phyloP scores from a whole-genome alignment of 2,797 vertebrate species.

The Molossus molossus region DNA sequence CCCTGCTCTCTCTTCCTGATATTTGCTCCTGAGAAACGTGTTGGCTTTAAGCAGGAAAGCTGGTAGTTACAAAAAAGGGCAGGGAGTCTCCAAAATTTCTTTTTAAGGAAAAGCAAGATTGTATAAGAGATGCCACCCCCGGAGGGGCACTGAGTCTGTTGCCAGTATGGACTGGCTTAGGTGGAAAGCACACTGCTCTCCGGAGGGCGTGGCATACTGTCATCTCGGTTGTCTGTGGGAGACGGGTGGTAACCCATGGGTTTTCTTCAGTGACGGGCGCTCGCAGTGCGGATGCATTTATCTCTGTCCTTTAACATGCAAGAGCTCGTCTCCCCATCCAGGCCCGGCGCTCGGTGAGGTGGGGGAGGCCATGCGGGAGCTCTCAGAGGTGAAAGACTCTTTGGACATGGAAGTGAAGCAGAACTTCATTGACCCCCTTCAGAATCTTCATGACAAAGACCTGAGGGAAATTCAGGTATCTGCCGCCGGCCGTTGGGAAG shows the following conservation, averaged over 20 bases:
- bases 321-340: slow-evolving; percentile 83
- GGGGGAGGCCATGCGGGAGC: slow-evolving; percentile 97
- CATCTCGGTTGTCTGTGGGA: background rate
- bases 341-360: slow-evolving; percentile 95
- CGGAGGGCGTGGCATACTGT: background rate
- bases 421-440: slow-evolving; percentile 98
- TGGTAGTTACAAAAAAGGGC: background rate
- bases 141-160: background rate
- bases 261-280: background rate
- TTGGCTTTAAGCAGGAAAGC: background rate
- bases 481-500: background rate
- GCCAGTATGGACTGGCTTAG: background rate
- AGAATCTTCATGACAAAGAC: slow-evolving; percentile 98
- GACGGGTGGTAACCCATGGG: background rate
- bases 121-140: background rate
- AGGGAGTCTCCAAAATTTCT: background rate
- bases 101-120: background rate
- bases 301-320: slow-evolving; percentile 56
- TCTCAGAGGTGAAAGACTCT: slow-evolving; percentile 98
- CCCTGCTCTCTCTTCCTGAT: background rate
- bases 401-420: slow-evolving; percentile 99
- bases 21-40: background rate
- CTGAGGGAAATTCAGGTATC: slow-evolving; percentile 98
- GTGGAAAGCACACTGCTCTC: background rate
- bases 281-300: background rate